These are phyloP conservation scores for Diachasmimorpha longicaudata DNA, from an alignment of 1,140 invertebrate genomes.

Conservation along the genomic window DNA sequence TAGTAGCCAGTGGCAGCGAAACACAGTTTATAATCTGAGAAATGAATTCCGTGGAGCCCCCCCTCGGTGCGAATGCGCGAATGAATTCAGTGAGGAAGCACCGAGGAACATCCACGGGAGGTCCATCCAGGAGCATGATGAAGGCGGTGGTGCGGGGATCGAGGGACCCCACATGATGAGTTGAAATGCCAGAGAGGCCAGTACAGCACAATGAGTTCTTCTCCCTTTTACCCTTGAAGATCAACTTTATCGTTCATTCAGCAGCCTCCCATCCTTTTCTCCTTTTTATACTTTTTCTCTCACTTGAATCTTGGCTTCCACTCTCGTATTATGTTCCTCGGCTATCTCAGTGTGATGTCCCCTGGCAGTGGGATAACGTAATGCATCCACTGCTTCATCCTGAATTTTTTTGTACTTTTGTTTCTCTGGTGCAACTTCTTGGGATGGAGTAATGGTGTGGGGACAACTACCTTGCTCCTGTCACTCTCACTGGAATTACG, in stretches of 20 bases:
- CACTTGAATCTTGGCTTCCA: neutral
- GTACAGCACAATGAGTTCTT: slow-evolving; percentile 40
- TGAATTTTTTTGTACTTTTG: neutral
- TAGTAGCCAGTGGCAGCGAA: slow-evolving; percentile 10
- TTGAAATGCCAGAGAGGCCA: neutral
- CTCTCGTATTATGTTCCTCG: neutral
- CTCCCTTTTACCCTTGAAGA: neutral
- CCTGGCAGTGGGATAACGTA: neutral
- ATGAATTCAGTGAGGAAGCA: slow-evolving; percentile 38
- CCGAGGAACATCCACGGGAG: slow-evolving; percentile 32
- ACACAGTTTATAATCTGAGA: slow-evolving; percentile 43
- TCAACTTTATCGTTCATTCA: slow-evolving; percentile 21
- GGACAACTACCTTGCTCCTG: neutral
- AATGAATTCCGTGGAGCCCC: slow-evolving; percentile 41
- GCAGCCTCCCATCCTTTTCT: neutral
- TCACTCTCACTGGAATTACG: neutral
- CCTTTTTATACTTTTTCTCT: neutral
- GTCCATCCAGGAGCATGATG: slow-evolving; percentile 22
- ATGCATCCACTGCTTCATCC: neutral
- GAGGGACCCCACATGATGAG: slow-evolving; percentile 45
- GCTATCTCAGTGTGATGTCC: neutral
- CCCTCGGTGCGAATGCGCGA: slow-evolving; percentile 31
- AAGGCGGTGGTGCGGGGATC: slow-evolving; percentile 25
- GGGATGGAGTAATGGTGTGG: neutral
- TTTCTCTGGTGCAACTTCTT: neutral